Percentiles rank a stretch among this genome's conserved stretches.
phyloP scores from a whole-genome alignment of 1,140 invertebrate genomes.

The Dermatophagoides farinae region DNA sequence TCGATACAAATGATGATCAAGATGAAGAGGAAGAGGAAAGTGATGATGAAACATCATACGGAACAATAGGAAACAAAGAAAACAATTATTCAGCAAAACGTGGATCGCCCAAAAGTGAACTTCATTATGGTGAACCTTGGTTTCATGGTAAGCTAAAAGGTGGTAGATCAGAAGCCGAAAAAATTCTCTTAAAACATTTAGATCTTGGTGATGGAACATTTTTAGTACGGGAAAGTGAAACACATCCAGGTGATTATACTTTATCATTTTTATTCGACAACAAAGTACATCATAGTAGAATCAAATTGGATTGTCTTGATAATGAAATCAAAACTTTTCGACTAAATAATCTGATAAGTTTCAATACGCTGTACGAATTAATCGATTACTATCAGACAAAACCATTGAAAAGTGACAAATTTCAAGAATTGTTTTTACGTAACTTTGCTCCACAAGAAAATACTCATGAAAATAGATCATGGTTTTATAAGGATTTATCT shows the following conservation, averaged over 20 bases:
- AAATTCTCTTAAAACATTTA: constrained; percentile 50
- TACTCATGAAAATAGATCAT: constrained; percentile 73
- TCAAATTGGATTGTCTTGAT: constrained; percentile 55
- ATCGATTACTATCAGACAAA: constrained; percentile 74
- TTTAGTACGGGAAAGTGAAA: constrained; percentile 78
- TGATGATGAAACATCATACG: constrained; percentile 23
- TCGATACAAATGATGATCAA: constrained; percentile 17
- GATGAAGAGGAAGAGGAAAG: constrained; percentile 37
- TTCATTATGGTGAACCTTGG: constrained; percentile 88
- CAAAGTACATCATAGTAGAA: constrained; percentile 76
- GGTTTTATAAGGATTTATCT: constrained; percentile 66
- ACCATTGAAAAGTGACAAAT: constrained; percentile 67
- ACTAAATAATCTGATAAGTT: constrained; percentile 65
- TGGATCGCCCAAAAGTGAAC: constrained; percentile 36
- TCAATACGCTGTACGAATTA: constrained; percentile 76
- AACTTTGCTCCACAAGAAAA: constrained; percentile 81
- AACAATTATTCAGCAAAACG: background rate
- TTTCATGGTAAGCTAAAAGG: constrained; percentile 51
- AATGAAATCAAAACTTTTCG: constrained; percentile 61
- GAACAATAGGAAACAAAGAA: background rate
- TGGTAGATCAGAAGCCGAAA: constrained; percentile 47
- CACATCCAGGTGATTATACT: constrained; percentile 90
- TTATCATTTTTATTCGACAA: constrained; percentile 77
- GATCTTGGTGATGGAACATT: constrained; percentile 84
- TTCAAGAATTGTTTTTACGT: constrained; percentile 33